Conservation (phyloP, 2,113 vertebrate genomes). For the Tichodroma muraria region DNA sequence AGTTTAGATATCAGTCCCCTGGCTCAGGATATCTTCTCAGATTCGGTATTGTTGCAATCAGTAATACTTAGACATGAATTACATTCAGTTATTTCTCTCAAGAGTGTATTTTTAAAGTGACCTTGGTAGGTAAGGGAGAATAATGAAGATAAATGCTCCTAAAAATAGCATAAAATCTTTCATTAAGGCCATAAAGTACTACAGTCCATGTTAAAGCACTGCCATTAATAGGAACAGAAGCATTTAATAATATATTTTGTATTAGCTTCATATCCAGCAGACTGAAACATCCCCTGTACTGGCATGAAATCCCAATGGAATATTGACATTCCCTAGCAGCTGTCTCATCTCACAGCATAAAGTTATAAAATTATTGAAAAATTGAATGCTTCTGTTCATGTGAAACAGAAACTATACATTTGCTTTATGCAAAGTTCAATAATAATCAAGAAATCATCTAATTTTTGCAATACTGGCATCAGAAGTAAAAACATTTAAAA, state of each 20-base stretch:
- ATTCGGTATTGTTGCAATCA: background rate
- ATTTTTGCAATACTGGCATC: background rate
- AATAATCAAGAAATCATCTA: background rate
- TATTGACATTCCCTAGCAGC: background rate
- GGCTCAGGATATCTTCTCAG: background rate
- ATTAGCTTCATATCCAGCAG: background rate
- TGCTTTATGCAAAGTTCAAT: background rate
- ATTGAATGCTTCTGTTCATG: background rate
- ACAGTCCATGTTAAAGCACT: background rate
- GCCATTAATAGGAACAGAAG: background rate
- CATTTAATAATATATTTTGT: background rate
- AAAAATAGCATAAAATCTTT: background rate
- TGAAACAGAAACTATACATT: background rate
- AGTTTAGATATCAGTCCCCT: background rate
- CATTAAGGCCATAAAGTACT: background rate
- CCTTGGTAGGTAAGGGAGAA: background rate
- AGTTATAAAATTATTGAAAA: background rate
- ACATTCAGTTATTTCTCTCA: background rate
- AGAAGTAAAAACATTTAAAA: background rate
- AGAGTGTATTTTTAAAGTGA: conserved; percentile 13
- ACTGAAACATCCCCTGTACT: background rate
- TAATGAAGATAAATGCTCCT: background rate
- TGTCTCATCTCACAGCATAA: background rate
- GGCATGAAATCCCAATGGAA: background rate
- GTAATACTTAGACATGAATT: background rate